Percentiles rank a stretch among this genome's conserved stretches.
Evolutionary conservation across 2,113 vertebrate species (phyloP).

Genomic region (Crotalus tigris): DNA sequence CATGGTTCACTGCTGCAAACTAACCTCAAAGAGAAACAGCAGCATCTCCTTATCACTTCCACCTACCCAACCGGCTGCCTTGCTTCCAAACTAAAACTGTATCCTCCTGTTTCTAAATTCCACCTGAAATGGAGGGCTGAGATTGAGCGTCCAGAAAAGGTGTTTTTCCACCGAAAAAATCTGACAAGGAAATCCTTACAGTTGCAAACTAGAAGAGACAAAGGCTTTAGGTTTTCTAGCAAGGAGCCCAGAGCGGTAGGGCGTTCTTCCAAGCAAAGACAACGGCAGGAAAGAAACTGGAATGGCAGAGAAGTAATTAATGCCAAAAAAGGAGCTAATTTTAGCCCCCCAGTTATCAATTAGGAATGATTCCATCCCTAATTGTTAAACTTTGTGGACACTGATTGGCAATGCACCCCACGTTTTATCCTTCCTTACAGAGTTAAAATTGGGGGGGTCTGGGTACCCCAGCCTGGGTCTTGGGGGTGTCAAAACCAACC

Average conservation of each 20-base stretch:
- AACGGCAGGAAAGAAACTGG: background rate
- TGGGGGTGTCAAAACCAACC: background rate
- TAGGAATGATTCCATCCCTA: background rate
- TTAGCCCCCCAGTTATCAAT: background rate
- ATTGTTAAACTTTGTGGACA: background rate
- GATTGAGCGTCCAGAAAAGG: background rate
- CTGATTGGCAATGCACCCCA: too few relatives aligned
- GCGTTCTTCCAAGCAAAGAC: background rate
- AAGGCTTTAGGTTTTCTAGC: background rate
- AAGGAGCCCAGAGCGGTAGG: background rate
- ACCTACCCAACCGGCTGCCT: background rate
- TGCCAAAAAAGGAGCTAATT: background rate
- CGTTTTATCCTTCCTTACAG: background rate
- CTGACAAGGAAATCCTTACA: background rate
- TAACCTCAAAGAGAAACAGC: constrained; percentile 40
- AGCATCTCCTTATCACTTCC: background rate
- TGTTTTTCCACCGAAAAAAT: accelerated
- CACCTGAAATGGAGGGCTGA: constrained; percentile 1
- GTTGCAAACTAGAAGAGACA: background rate
- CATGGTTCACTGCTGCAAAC: background rate
- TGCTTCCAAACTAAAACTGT: background rate
- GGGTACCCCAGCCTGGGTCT: background rate
- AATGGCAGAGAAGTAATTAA: background rate
- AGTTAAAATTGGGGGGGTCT: background rate
- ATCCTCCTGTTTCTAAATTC: background rate